These are phyloP conservation scores for Sparus aurata DNA, from an alignment of 2,797 vertebrate genomes.

Conservation along the genomic window DNA sequence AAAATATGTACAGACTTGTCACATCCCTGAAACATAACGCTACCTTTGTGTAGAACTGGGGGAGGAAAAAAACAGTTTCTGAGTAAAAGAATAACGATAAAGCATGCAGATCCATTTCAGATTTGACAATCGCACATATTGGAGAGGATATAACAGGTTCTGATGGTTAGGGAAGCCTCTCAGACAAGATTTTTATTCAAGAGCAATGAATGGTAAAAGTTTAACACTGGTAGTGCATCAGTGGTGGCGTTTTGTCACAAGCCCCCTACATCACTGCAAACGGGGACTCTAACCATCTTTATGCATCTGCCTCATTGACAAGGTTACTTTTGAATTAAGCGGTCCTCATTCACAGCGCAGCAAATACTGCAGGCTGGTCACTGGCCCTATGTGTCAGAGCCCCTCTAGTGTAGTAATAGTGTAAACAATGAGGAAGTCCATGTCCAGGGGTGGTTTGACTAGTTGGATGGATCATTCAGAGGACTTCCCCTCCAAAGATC, in stretches of 20 bases:
- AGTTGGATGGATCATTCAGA: no score
- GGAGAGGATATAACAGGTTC: conserved; percentile 29
- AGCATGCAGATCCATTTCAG: conserved; percentile 23
- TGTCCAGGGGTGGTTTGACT: no score
- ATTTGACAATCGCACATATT: conserved; percentile 34
- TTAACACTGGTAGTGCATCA: conserved; percentile 27
- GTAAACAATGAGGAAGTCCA: no score
- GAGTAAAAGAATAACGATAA: neutral
- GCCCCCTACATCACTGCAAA: neutral
- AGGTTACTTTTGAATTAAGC: no score
- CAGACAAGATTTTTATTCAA: conserved; percentile 23
- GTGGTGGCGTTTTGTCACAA: conserved; percentile 6
- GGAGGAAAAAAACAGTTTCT: neutral
- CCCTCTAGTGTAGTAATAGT: no score
- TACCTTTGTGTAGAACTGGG: conserved; percentile 9
- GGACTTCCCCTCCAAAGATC: no score
- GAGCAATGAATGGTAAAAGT: conserved; percentile 22
- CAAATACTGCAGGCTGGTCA: no score
- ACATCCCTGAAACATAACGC: conserved; percentile 13
- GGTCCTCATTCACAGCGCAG: no score
- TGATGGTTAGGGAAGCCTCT: conserved; percentile 52
- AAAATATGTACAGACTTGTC: conserved; percentile 21
- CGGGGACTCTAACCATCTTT: neutral
- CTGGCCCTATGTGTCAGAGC: no score
- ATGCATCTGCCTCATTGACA: no score